Evolutionary conservation across 2,888 invertebrate genomes (phyloP).

Genomic region (Himalopsyche tibetana): DNA sequence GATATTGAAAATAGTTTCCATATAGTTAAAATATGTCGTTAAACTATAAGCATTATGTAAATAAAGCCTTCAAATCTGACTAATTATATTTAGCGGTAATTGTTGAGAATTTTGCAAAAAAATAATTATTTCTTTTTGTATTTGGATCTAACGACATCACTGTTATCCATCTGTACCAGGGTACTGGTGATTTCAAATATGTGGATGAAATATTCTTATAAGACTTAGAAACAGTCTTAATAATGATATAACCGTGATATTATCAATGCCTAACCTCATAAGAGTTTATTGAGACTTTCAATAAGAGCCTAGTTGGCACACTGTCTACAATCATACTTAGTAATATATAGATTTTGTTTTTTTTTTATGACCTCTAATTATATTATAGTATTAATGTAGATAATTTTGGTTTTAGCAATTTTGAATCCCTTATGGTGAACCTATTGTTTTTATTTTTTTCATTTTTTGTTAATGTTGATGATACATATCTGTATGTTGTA

Average conservation of each 20-base stretch:
- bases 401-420: neutral
- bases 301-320: too few species aligned
- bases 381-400: neutral
- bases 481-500: neutral
- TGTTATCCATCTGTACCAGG: too few species aligned
- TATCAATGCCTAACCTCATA: too few species aligned
- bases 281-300: too few species aligned
- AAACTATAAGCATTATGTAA: neutral
- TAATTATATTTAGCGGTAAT: neutral
- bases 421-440: neutral
- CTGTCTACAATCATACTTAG: neutral
- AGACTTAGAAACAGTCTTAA: too few species aligned
- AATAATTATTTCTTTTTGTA: too few species aligned
- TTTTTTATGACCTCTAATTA: neutral
- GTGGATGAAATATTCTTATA: too few species aligned
- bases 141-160: too few species aligned
- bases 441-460: neutral
- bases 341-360: neutral
- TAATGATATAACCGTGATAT: too few species aligned
- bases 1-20: constrained; percentile 20
- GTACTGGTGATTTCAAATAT: neutral
- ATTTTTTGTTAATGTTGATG: neutral
- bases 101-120: neutral
- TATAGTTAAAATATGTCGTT: neutral
- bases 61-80: neutral